phyloP scores from a whole-genome alignment of 2,113 vertebrate genomes.

The Petroica traversi region DNA sequence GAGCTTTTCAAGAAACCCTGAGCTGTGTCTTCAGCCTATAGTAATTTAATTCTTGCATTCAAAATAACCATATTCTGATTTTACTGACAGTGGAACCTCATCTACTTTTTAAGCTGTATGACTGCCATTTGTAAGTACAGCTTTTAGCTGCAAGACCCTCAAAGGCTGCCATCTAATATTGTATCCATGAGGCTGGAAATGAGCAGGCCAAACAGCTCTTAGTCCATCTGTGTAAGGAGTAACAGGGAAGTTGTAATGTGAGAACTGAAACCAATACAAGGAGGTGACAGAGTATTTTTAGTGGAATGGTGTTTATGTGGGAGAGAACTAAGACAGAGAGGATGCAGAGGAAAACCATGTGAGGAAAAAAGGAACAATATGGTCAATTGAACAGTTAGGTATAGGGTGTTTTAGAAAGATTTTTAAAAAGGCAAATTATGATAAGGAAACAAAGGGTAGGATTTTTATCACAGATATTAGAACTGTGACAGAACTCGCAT shows the following conservation, averaged over 20 bases:
- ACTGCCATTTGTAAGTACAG: not conserved
- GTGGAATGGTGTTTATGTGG: not conserved
- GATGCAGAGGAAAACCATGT: not conserved
- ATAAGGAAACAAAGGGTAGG: not conserved
- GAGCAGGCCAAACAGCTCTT: not conserved
- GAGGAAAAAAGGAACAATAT: not conserved
- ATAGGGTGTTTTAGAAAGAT: not conserved
- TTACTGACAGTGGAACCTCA: not conserved
- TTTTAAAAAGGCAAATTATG: not conserved
- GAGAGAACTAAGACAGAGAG: not conserved
- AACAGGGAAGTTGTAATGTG: not conserved
- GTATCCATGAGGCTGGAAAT: not conserved
- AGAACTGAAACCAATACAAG: not conserved
- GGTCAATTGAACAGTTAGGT: not conserved
- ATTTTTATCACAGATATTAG: not conserved
- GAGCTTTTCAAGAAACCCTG: not conserved
- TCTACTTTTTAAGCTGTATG: not conserved
- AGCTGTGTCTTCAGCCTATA: not conserved
- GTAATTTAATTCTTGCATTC: not conserved
- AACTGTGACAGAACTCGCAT: not conserved
- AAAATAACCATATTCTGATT: not conserved
- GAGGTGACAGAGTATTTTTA: not conserved
- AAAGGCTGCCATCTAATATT: not conserved
- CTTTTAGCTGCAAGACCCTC: not conserved
- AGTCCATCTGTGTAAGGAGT: not conserved